Evolutionary conservation across 2,888 invertebrate genomes (phyloP).

Genomic region (Xestobium rufovillosum): DNA sequence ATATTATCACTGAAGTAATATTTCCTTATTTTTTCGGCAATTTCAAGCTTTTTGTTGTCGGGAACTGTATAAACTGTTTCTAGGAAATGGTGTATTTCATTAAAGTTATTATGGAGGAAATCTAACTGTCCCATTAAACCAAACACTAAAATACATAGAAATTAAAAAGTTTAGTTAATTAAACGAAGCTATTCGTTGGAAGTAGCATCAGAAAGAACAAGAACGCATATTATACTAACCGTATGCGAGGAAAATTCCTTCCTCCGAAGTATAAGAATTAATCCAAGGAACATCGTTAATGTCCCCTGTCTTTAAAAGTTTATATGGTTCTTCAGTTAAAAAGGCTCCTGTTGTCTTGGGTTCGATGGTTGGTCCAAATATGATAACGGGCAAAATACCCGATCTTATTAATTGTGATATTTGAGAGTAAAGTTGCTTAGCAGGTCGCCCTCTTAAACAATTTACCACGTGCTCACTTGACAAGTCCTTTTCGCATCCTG

Average conservation of each 20-base stretch:
- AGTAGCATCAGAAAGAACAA: not conserved
- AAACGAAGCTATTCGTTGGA: too few relatives aligned
- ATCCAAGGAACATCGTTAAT: conserved; percentile 64
- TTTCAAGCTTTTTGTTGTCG: conserved; percentile 7
- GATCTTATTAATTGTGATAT: conserved; percentile 49
- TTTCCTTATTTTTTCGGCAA: conserved; percentile 18
- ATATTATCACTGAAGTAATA: conserved; percentile 18
- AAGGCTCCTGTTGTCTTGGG: conserved; percentile 51
- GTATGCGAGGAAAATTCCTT: too few relatives aligned
- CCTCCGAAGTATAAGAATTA: conserved; percentile 59
- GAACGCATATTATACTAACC: not conserved
- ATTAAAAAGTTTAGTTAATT: too few relatives aligned
- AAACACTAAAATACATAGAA: too few relatives aligned
- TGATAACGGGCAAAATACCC: conserved; percentile 42
- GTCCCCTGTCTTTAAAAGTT: conserved; percentile 51
- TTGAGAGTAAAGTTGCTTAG: conserved; percentile 50
- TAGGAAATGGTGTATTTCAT: too few relatives aligned
- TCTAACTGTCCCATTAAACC: too few relatives aligned
- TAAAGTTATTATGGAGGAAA: too few relatives aligned
- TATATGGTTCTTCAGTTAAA: conserved; percentile 55
- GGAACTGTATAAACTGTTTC: too few relatives aligned
- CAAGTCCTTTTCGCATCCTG: conserved; percentile 54
- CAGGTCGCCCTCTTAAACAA: conserved; percentile 52
- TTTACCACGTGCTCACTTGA: conserved; percentile 49
- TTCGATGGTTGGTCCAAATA: conserved; percentile 34